Evolutionary conservation across 2,113 vertebrate species (phyloP).

Genomic region (Baryphthengus martii): DNA sequence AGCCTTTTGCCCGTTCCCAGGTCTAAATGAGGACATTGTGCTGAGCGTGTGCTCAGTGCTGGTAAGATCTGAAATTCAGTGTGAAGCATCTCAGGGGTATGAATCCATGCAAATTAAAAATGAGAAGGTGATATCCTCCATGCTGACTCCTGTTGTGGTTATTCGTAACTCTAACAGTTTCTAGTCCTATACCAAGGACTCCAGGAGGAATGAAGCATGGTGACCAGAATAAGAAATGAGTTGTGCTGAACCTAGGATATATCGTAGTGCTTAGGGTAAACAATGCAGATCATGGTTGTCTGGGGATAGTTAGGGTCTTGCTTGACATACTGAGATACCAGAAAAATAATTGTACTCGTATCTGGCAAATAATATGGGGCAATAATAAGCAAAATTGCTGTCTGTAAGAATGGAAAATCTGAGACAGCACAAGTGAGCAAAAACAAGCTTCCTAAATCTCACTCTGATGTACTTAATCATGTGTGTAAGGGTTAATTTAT

Average conservation of each 20-base stretch:
- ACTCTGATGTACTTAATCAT: neutral
- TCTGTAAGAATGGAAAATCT: neutral
- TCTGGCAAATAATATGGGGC: neutral
- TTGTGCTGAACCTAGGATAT: neutral
- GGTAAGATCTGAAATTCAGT: neutral
- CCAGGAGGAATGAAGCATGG: neutral
- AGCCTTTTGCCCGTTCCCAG: neutral
- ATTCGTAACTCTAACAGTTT: neutral
- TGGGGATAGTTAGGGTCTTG: neutral
- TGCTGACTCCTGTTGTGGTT: neutral
- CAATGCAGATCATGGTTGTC: neutral
- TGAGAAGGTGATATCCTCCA: neutral
- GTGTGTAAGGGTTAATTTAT: neutral
- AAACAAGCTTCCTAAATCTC: neutral
- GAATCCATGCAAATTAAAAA: neutral
- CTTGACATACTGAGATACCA: neutral
- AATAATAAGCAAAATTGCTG: neutral
- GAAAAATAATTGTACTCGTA: neutral
- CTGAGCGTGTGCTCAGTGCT: neutral
- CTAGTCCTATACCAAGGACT: neutral
- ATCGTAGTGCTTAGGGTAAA: neutral
- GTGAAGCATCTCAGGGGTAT: neutral
- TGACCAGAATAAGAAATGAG: constrained; percentile 15
- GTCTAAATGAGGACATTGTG: neutral
- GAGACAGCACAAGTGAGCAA: neutral